Percentiles rank a stretch among this genome's conserved stretches.
Conservation (phyloP, 2,888 invertebrate genomes). For the Agrochola litura region DNA sequence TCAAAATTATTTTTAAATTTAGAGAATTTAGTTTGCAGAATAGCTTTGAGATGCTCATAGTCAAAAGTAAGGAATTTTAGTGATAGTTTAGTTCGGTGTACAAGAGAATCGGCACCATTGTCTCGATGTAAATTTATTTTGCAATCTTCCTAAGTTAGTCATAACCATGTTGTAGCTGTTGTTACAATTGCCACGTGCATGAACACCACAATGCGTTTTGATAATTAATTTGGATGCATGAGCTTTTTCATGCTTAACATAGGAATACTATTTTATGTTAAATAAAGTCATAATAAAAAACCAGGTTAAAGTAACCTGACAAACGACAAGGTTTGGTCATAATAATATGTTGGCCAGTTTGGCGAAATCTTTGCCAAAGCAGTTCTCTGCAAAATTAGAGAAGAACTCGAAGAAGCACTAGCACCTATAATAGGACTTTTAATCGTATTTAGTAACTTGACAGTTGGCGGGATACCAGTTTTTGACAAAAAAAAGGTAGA, state of each 20-base stretch:
- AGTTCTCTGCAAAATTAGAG: not conserved
- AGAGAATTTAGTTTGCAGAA: no score
- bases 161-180: not conserved
- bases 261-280: not conserved
- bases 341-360: not conserved
- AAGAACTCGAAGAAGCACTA: conserved; percentile 4
- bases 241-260: not conserved
- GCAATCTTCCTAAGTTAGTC: not conserved
- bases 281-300: not conserved
- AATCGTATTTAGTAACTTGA: conserved; percentile 1
- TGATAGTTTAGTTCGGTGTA: no score
- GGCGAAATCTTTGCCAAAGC: not conserved
- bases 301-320: not conserved
- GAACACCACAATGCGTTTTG: not conserved
- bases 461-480: not conserved
- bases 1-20: no score
- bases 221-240: not conserved
- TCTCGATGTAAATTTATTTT: not conserved
- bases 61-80: no score
- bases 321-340: not conserved
- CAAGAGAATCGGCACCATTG: no score
- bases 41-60: no score
- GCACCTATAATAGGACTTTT: not conserved
- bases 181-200: not conserved
- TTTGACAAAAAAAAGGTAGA: not conserved